Base-by-base conservation (phyloP, 2,888 invertebrate species). In the Drosophila cracens region DNA sequence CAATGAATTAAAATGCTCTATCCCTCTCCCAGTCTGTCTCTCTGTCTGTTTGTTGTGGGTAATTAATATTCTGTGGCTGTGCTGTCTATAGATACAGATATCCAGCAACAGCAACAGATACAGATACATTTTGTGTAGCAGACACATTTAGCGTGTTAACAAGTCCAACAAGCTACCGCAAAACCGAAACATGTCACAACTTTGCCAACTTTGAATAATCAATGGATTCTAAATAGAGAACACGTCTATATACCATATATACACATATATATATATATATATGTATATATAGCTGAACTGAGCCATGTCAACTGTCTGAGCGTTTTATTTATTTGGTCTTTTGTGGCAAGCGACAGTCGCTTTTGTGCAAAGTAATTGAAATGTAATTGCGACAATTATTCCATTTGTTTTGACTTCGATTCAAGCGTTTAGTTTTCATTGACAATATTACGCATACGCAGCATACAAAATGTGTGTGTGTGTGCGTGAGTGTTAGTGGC, bases 31-130 rank as follows among this genome's bases (percentile, higher is more conserved):
- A 25, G 46, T 25, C 46, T 4, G 46, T 43, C n/a, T 33, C 25
- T 25, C 34, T 54, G 31, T 51, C 8, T 70, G 70, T 59, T 52
- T 79, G 74, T 70, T 79, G 25, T 34, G 34, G 67, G 89, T 79
- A 87, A 89, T 85, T 85, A 85, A 85, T 85, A 85, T 85, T 89
- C 85, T 85, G 87, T 68, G 75, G 70, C 68, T 73, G 83, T 82
- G 70, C 72, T 63, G 72, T 78, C 79, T 61, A 64, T 66, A 69
- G 59, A 38, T 62, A 68, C 65, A 49, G 54, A 11, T 61, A 60
- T 25, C 18, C 61, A 31, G 48, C n/a, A 31, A 52, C 65, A 34
- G 21, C 38, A 2, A 43, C 21, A 43, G 25, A 25, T 63, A 74
- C 64, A 74, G 58, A 72, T 69, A 76, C 65, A 51, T 66, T 74